phyloP scores from a whole-genome alignment of 1,140 invertebrate species.

The Vanessa tameamea region DNA sequence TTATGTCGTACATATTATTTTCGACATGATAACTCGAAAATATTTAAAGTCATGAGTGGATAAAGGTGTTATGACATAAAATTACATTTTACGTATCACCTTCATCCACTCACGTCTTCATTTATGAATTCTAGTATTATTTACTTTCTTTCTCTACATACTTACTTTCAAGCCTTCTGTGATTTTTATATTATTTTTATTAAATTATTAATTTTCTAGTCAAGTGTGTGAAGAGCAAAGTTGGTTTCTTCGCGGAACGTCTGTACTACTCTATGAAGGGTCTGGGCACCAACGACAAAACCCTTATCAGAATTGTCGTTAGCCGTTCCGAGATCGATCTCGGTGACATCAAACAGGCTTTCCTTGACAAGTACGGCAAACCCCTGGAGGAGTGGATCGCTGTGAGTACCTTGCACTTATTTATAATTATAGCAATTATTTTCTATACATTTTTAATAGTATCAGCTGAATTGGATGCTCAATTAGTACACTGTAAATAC shows the following conservation, averaged over 20 bases:
- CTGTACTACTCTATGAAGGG: slow-evolving; percentile 95
- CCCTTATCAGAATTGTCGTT: slow-evolving; percentile 93
- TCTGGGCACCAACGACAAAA: slow-evolving; percentile 93
- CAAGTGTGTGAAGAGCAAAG: slow-evolving; percentile 94
- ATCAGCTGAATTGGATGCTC: not conserved
- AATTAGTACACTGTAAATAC: not conserved
- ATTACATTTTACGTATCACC: too few relatives aligned
- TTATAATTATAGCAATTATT: slow-evolving; percentile 11
- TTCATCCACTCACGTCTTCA: too few relatives aligned
- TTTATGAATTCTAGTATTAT: too few relatives aligned
- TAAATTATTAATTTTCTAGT: slow-evolving; percentile 79
- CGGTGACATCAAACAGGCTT: slow-evolving; percentile 94
- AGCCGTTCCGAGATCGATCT: slow-evolving; percentile 96
- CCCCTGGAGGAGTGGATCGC: slow-evolving; percentile 90
- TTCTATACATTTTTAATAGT: not conserved
- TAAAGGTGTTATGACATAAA: too few relatives aligned
- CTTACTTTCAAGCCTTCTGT: too few relatives aligned
- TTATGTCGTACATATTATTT: too few relatives aligned
- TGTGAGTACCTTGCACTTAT: slow-evolving; percentile 82
- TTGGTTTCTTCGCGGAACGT: slow-evolving; percentile 95
- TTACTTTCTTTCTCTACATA: too few relatives aligned
- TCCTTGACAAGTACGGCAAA: slow-evolving; percentile 92
- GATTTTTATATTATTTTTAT: too few relatives aligned
- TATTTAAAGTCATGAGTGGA: too few relatives aligned
- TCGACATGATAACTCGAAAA: too few relatives aligned